Evolutionary conservation across 2,888 invertebrate species (phyloP), one percentile per base, ranked within the genome.

Genomic region (Oegoconia quadripuncta): DNA sequence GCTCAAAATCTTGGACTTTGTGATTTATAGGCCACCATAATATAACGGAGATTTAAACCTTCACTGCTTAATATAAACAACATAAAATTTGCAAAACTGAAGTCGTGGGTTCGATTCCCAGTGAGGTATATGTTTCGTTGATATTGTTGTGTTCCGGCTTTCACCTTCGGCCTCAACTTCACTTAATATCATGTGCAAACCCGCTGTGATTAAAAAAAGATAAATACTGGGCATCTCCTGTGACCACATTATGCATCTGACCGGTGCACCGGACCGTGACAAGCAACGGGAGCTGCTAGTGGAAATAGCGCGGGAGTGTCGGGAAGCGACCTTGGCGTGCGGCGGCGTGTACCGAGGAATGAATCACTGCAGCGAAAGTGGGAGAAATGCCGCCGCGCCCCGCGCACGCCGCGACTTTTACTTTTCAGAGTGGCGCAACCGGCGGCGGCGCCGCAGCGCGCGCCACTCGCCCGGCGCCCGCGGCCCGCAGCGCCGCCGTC

Each of bases 401-500:
- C 52, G 56, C 81, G 74, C 79, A 75, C 77, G 77, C 78, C 76
- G 79, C 80, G 73, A 87, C 84, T 84, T 87, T 87, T 86, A 87
- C 86, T 88, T 86, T 86, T 84, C 70, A 78, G 74, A 76, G 80
- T 84, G 86, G 80, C 86, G 86, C 84, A 87, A 84, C 78, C 75
- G 77, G 71, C 68, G 65, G 74, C 75, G 76, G 74, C 77, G 71
- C 73, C 76, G 79, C 64, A 64, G 73, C 71, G 74, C 73, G 74
- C 77, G 83, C 78, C 87, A 84, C 84, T 84, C 83, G 83, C 76
- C 76, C 84, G 84, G 83, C 84, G 84, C 82, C 78, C 83, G 83
- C 84, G 83, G 83, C 83, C 82, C 83, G 78, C 79, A 78, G 80
- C 84, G 82, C 83, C 73, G 69, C 67, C 81, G 82, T 78, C 74